These are phyloP conservation scores for Falco columbarius DNA, from an alignment of 2,797 vertebrate species.

Conservation along the genomic window DNA sequence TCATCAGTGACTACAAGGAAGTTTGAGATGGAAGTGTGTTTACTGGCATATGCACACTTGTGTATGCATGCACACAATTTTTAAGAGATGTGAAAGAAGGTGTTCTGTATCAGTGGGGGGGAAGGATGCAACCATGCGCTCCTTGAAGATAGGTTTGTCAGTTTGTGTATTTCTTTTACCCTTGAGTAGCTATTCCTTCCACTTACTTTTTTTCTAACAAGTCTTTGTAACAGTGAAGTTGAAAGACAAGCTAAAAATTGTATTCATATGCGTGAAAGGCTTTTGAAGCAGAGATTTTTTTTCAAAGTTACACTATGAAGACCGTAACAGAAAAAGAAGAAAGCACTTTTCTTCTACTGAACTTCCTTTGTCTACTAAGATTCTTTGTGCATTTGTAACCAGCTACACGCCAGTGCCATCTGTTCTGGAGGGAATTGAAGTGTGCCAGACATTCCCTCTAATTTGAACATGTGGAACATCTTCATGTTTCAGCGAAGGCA, in stretches of 20 bases:
- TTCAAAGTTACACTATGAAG: background rate
- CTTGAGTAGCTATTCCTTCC: conserved; percentile 12
- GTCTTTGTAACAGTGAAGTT: background rate
- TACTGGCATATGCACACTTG: background rate
- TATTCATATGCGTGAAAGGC: background rate
- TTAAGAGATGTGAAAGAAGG: background rate
- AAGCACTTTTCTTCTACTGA: background rate
- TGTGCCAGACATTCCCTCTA: conserved; percentile 1
- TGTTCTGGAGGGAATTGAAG: background rate
- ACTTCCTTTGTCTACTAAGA: background rate
- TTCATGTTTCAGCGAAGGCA: background rate
- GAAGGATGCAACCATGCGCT: background rate
- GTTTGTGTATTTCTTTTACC: background rate
- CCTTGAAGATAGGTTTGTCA: background rate
- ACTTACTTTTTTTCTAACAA: background rate
- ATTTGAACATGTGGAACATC: background rate
- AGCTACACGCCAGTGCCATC: background rate
- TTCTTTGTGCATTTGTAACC: conserved; percentile 5
- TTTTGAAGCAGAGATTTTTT: conserved; percentile 7
- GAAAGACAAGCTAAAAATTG: conserved; percentile 28
- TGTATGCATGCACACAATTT: background rate
- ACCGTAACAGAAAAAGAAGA: background rate
- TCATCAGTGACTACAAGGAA: background rate
- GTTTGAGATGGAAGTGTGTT: background rate
- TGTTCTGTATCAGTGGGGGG: background rate